Conservation (phyloP, 2,888 invertebrate genomes). For the Pterobdella sp. region DNA sequence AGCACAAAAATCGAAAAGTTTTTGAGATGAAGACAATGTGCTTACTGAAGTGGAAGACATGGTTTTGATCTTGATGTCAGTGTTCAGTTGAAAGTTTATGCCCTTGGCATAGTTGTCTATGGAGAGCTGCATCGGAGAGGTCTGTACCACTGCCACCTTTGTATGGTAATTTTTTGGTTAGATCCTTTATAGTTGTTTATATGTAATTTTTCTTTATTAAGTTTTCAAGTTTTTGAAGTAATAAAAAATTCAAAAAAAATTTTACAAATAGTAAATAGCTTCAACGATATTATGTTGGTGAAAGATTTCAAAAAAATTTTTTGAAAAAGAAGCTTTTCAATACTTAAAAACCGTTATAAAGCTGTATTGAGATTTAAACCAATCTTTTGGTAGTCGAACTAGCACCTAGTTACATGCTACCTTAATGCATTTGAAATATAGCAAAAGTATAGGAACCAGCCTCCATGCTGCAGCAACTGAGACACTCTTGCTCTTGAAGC, state of each 20-base stretch:
- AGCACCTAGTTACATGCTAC: too few relatives aligned
- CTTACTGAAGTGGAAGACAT: constrained; percentile 60
- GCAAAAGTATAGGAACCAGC: constrained; percentile 17
- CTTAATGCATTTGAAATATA: too few relatives aligned
- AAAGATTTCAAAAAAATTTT: too few relatives aligned
- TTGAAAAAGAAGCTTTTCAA: too few relatives aligned
- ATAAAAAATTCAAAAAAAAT: background rate
- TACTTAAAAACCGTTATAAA: too few relatives aligned
- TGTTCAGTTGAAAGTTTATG: constrained; percentile 54
- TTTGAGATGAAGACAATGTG: constrained; percentile 51
- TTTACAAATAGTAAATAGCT: too few relatives aligned
- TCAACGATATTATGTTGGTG: too few relatives aligned
- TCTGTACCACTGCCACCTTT: constrained; percentile 71
- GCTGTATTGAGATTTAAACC: too few relatives aligned
- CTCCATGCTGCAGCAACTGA: constrained; percentile 62
- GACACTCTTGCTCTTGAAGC: constrained; percentile 75
- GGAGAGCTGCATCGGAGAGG: constrained; percentile 70
- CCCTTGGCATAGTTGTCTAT: constrained; percentile 53
- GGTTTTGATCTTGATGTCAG: constrained; percentile 62
- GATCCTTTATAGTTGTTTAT: background rate
- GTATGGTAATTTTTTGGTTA: constrained; percentile 31
- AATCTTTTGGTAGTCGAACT: too few relatives aligned
- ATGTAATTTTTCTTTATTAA: background rate
- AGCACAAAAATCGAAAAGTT: background rate
- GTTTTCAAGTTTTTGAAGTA: background rate